Conservation (phyloP, 2,888 invertebrate genomes). For the Abrostola tripartita region DNA sequence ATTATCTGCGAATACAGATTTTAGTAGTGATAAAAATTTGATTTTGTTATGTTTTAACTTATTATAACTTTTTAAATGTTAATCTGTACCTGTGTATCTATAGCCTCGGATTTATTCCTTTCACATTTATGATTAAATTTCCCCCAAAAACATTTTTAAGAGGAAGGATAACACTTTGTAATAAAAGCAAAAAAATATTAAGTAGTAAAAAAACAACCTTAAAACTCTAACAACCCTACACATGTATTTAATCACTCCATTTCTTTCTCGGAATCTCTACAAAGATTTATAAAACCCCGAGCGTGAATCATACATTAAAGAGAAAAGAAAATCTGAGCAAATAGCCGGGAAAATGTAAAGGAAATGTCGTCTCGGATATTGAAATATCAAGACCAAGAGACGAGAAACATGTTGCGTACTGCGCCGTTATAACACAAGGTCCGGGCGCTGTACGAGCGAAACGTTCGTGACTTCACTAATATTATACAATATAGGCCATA, state of each 20-base stretch:
- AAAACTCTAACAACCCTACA: no score
- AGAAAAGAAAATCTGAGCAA: constrained; percentile 20
- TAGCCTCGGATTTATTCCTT: no score
- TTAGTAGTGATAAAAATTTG: constrained; percentile 11
- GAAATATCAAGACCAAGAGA: constrained; percentile 28
- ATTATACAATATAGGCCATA: background rate
- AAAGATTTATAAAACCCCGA: constrained; percentile 4
- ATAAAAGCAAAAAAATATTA: no score
- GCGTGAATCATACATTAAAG: constrained; percentile 8
- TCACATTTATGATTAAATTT: no score
- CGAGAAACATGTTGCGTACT: constrained; percentile 17
- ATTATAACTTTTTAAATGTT: no score
- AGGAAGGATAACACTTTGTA: no score
- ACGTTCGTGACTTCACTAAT: background rate
- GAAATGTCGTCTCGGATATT: constrained; percentile 39
- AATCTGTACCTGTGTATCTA: background rate
- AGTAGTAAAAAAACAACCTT: no score
- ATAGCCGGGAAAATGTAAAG: constrained; percentile 20
- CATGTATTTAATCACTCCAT: background rate
- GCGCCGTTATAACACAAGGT: background rate
- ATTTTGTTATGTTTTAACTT: no score
- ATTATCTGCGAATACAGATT: constrained; percentile 6
- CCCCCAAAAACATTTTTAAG: no score
- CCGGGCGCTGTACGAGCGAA: constrained; percentile 4
- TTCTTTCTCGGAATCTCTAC: constrained; percentile 1